Percentiles rank a stretch among this genome's conserved stretches.
Conservation (phyloP, 30 jellyfish, hydroid and myxozoan species). For the Nemopilema nomurai region DNA sequence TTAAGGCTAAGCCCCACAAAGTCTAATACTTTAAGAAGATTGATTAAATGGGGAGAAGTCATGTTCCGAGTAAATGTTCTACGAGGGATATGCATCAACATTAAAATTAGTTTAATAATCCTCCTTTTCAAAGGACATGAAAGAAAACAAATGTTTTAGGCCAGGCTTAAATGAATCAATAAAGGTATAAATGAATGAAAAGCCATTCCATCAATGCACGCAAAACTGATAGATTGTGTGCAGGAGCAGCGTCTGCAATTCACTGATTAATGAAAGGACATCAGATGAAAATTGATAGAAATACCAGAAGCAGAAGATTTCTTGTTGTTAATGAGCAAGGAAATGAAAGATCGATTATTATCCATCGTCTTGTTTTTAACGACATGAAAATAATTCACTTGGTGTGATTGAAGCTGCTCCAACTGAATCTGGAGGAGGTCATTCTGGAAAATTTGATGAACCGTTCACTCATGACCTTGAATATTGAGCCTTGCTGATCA, state of each 20-base stretch:
- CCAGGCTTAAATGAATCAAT: not conserved
- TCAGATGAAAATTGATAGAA: not conserved
- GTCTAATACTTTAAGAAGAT: not conserved
- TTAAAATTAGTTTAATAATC: not conserved
- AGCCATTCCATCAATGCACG: not conserved
- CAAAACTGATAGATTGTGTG: not conserved
- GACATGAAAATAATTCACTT: too few relatives aligned
- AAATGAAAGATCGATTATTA: not conserved
- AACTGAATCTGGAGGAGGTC: too few relatives aligned
- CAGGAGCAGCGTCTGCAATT: not conserved
- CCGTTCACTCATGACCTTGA: too few relatives aligned
- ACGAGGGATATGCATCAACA: not conserved
- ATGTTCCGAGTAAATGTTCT: not conserved
- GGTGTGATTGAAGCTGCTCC: too few relatives aligned
- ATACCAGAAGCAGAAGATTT: not conserved
- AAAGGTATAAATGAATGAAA: not conserved
- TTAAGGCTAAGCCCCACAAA: not conserved
- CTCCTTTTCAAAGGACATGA: not conserved
- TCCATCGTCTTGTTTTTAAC: too few relatives aligned
- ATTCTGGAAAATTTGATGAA: too few relatives aligned
- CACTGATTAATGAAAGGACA: not conserved
- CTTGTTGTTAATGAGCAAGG: not conserved
- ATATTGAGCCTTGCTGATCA: too few relatives aligned
- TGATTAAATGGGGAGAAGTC: not conserved
- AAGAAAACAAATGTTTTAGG: not conserved